Percentiles rank a stretch among this genome's conserved stretches.
phyloP scores from a whole-genome alignment of 2,888 invertebrate genomes.

The Eupsilia transversa region DNA sequence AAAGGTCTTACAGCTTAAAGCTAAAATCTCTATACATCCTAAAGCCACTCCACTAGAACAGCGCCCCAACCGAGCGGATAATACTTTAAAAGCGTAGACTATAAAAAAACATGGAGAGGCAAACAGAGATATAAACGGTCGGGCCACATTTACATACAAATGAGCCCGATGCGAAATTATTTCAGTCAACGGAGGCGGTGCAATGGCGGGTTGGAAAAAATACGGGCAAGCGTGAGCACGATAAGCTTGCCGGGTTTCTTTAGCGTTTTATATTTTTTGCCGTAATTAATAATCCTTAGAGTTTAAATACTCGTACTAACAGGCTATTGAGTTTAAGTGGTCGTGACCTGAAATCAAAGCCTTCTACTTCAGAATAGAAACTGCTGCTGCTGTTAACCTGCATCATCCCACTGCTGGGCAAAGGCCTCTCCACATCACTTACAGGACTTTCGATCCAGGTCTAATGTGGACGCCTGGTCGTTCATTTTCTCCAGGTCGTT shows the following conservation, averaged over 20 bases:
- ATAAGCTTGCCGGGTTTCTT: constrained; percentile 28
- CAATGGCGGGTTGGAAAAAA: constrained; percentile 72
- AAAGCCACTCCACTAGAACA: constrained; percentile 61
- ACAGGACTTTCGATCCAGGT: too few relatives aligned
- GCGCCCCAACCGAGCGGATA: constrained; percentile 66
- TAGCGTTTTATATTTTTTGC: neutral
- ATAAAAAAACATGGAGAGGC: constrained; percentile 80
- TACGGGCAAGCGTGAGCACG: constrained; percentile 58
- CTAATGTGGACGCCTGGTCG: too few relatives aligned
- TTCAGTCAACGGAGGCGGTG: constrained; percentile 75
- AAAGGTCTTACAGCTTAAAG: constrained; percentile 47
- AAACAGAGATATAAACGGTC: constrained; percentile 85
- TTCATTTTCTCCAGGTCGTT: too few relatives aligned
- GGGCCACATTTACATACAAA: constrained; percentile 86
- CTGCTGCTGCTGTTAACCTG: too few relatives aligned
- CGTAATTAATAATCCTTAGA: neutral
- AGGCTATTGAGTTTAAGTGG: neutral
- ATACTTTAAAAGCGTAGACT: constrained; percentile 75
- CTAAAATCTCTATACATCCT: constrained; percentile 59
- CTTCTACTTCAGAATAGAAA: neutral
- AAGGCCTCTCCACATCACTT: too few relatives aligned
- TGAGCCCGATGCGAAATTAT: constrained; percentile 82
- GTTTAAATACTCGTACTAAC: neutral
- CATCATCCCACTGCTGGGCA: too few relatives aligned
- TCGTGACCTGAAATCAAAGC: neutral